phyloP scores from a whole-genome alignment of 1,140 invertebrate genomes.

The Lepidostoma basale region DNA sequence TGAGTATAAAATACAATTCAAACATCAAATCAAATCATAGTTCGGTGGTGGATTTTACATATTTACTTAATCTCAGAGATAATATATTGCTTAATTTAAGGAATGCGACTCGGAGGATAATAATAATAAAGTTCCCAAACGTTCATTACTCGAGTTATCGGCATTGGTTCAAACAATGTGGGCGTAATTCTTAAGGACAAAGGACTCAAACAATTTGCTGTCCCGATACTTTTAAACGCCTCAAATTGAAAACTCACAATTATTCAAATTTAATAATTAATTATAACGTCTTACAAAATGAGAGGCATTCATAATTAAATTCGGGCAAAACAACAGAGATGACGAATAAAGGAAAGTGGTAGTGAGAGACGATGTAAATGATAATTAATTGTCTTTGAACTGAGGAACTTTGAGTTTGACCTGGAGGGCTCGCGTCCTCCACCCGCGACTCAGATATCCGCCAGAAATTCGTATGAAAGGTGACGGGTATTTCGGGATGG shows the following conservation, averaged over 20 bases:
- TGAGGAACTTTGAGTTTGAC: background rate
- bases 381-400: constrained; percentile 14
- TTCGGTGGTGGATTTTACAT: too few species aligned
- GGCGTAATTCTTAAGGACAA: background rate
- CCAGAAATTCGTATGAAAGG: too few species aligned
- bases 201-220: too few species aligned
- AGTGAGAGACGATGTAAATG: background rate
- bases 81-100: too few species aligned
- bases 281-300: background rate
- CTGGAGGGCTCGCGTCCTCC: background rate
- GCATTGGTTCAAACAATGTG: too few species aligned
- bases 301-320: background rate
- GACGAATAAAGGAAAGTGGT: background rate
- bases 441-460: background rate
- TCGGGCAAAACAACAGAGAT: background rate
- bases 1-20: too few species aligned
- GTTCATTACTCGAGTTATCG: too few species aligned
- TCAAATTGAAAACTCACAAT: background rate
- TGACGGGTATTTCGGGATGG: too few species aligned
- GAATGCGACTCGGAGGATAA: too few species aligned
- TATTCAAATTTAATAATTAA: constrained; percentile 8
- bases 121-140: too few species aligned
- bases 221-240: background rate
- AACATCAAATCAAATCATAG: too few species aligned
- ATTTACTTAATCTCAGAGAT: too few species aligned